Evolutionary conservation across 2,113 vertebrate species (phyloP), one percentile per base, ranked within the genome.

Genomic region (Ancistrus triradiatus): DNA sequence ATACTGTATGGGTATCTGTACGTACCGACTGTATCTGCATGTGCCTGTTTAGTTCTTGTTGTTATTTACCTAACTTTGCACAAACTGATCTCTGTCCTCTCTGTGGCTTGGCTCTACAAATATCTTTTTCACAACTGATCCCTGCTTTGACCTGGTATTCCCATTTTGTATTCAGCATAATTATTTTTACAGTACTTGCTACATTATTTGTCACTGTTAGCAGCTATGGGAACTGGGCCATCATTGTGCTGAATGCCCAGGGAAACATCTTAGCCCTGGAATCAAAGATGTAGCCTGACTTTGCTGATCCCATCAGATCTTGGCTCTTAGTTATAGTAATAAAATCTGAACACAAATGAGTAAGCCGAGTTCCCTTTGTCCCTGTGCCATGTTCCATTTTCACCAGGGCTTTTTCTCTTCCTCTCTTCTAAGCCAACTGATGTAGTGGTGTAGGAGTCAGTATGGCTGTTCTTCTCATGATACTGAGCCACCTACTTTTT

Each of bases 351-450:
- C 7, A 7, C 3, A 58, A 28, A 42, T 51, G 24, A 48, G 25
- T 48, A 28, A 46, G 18, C 15, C 15, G 27, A 42, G n/a, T n/a
- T 50, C 31, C 5, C 14, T 64, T 31, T 51, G n/a, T 51, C 63
- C 7, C 10, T 13, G 40, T 43, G 25, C 46, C 47, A 24, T 24
- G 25, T 47, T 53, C 35, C 15, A 27, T 48, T 42, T 24, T 66
- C 56, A 44, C 15, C 15, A 33, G 1, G 7, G 47, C 25, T 22
- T 25, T 25, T 55, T 35, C 44, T 24, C 28, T 37, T 48, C 15
- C 2, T 17, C 46, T 68, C 69, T 44, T 58, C 19, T 42, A 25
- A 9, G 25, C 24, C n/a, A 68, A 59, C 58, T 68, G 64, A 35
- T 59, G 19, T 21, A 44, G 4, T 27, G 64, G 59, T 24, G 8